phyloP scores from a whole-genome alignment of 2,113 vertebrate genomes.

The Tympanuchus pallidicinctus region DNA sequence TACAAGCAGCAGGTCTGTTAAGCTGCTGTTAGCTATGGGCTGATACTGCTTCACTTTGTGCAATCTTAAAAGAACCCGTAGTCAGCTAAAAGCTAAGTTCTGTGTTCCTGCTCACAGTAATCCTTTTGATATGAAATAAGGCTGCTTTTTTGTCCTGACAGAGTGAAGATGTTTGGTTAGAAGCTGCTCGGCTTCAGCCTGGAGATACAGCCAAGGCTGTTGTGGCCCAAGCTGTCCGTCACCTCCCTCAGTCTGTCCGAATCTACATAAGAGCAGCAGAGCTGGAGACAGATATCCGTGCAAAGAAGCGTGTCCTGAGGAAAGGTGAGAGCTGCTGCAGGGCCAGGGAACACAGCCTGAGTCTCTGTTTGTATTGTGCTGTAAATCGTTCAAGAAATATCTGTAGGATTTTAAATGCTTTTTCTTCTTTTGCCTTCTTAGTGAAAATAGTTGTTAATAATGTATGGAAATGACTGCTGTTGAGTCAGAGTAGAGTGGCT shows the following conservation, averaged over 20 bases:
- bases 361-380: rapidly evolving
- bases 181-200: constrained; percentile 94
- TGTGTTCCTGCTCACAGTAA: neutral
- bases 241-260: constrained; percentile 94
- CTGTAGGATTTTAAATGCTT: rapidly evolving
- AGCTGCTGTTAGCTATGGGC: neutral
- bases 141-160: constrained; percentile 45
- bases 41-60: neutral
- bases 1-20: neutral
- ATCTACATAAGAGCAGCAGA: constrained; percentile 97
- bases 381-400: neutral
- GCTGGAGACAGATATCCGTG: constrained; percentile 94
- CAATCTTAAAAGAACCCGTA: neutral
- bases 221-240: constrained; percentile 95
- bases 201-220: constrained; percentile 97
- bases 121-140: neutral
- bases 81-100: neutral
- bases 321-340: constrained; percentile 82
- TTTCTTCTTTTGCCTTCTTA: neutral
- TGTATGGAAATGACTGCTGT: neutral
- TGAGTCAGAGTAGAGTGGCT: neutral
- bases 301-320: constrained; percentile 95
- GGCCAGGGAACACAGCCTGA: neutral
- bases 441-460: neutral
- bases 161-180: constrained; percentile 99